Evolutionary conservation across 2,888 invertebrate genomes (phyloP).

Genomic region (Drosophila tanythrix): DNA sequence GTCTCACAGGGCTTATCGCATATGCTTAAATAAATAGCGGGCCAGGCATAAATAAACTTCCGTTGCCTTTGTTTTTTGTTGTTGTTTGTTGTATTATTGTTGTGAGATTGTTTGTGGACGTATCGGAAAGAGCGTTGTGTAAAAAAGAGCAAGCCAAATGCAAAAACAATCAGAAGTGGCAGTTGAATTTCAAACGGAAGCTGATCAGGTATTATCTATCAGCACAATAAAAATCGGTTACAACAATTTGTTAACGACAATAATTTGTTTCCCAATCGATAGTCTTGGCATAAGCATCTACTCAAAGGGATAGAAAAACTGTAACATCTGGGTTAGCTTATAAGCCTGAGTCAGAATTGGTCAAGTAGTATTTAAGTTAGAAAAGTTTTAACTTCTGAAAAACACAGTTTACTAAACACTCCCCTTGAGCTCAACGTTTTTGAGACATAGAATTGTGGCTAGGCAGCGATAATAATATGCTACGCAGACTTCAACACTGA

Average conservation of each 20-base stretch:
- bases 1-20: slow-evolving; percentile 60
- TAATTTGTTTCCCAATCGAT: not conserved
- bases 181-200: slow-evolving; percentile 12
- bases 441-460: slow-evolving; percentile 1
- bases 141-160: slow-evolving; percentile 26
- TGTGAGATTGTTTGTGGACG: slow-evolving; percentile 48
- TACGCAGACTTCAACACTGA: not conserved
- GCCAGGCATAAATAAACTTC: slow-evolving; percentile 78
- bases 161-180: not conserved
- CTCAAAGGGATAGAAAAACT: not conserved
- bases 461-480: slow-evolving; percentile 52
- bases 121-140: slow-evolving; percentile 24
- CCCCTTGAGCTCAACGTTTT: not conserved
- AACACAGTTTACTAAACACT: not conserved
- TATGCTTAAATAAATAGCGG: slow-evolving; percentile 71
- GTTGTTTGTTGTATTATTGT: slow-evolving; percentile 35
- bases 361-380: not conserved
- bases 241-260: not conserved
- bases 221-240: not conserved
- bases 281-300: not conserved
- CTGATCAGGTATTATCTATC: not conserved
- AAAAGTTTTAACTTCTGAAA: not conserved
- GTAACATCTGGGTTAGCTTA: too few relatives aligned
- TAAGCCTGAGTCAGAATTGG: not conserved
- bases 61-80: slow-evolving; percentile 58